Evolutionary conservation across 2,888 invertebrate genomes (phyloP), one percentile per base, ranked within the genome.

Genomic region (Brenthis daphne): DNA sequence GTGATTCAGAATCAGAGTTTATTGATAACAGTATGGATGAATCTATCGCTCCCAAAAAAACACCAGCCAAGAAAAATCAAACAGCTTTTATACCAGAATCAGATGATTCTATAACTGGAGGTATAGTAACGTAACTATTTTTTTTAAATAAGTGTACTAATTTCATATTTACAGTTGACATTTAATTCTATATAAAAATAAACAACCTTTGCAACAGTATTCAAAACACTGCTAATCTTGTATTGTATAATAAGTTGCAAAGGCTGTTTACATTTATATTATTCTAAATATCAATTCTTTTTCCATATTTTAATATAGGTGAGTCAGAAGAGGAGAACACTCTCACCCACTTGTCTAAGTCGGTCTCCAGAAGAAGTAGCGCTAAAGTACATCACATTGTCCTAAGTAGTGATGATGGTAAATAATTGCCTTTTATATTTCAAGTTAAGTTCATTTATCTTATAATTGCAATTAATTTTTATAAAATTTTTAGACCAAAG

Each of bases 11-110:
- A 67, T 73, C 80, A 47, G 91, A 89, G 78, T 74, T 88, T 79
- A 89, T 90, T 71, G 89, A 91, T 73, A 82, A 85, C 69, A 92
- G 92, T 80, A 79, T 77, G 13, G 80, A 84, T 47, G 80, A 84
- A 66, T 85, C 85, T 3, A 82, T 81, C 71, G 73, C 72, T 67
- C 69, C 75, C 2, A 85, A 80, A 72, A 88, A 85, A 76, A 88
- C 79, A 72, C 73, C 76, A 61, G 74, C 70, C 8, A 73, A 73
- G 54, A 83, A 86, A 75, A 90, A 90, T 73, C 79, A 80, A 48
- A 90, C 89, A 3, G 84, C 85, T 57, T 89, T 85, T 68, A 82
- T 91, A n/a, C 84, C 91, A 12, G 92, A 91, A 79, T 89, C 91
- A 54, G 91, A 90, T 33, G 89, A 89, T 74, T 88, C 85, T 65